Evolutionary conservation across 2,888 invertebrate species (phyloP).

Genomic region (Empis stercorea): DNA sequence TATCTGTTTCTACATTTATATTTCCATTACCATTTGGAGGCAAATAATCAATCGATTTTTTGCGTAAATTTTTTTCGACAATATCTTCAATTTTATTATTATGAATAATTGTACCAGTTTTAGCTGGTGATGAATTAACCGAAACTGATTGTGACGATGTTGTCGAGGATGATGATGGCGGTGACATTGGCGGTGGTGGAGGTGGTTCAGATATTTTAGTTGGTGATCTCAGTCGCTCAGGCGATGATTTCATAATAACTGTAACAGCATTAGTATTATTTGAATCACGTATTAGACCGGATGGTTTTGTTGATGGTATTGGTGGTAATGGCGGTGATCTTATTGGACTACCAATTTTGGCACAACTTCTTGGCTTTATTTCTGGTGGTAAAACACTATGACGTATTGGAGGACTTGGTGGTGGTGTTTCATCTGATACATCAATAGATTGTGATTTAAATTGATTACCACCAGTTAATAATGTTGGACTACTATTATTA

Average conservation of each 20-base stretch:
- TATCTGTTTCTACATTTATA: conserved; percentile 16
- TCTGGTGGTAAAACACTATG: conserved; percentile 31
- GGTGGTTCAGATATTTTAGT: conserved; percentile 27
- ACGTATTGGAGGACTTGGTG: conserved; percentile 30
- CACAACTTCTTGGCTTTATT: conserved; percentile 32
- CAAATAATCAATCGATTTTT: conserved; percentile 30
- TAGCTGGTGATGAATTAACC: conserved; percentile 18
- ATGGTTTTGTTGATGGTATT: conserved; percentile 31
- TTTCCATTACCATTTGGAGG: conserved; percentile 19
- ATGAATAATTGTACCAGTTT: conserved; percentile 9
- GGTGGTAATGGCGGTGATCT: conserved; percentile 34
- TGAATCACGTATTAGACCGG: neutral
- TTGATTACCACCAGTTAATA: conserved; percentile 5
- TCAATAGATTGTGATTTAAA: conserved; percentile 15
- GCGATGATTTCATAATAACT: conserved; percentile 30
- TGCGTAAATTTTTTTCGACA: conserved; percentile 32
- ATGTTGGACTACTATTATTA: conserved; percentile 9
- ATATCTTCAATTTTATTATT: conserved; percentile 17
- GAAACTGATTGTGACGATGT: conserved; percentile 7
- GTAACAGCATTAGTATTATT: conserved; percentile 17
- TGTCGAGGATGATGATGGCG: conserved; percentile 5
- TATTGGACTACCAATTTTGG: conserved; percentile 32
- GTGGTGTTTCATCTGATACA: conserved; percentile 18
- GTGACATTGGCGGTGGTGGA: conserved; percentile 19
- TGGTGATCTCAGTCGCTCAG: conserved; percentile 29